phyloP scores from a whole-genome alignment of 1,140 invertebrate genomes.

The Aculops lycopersici region DNA sequence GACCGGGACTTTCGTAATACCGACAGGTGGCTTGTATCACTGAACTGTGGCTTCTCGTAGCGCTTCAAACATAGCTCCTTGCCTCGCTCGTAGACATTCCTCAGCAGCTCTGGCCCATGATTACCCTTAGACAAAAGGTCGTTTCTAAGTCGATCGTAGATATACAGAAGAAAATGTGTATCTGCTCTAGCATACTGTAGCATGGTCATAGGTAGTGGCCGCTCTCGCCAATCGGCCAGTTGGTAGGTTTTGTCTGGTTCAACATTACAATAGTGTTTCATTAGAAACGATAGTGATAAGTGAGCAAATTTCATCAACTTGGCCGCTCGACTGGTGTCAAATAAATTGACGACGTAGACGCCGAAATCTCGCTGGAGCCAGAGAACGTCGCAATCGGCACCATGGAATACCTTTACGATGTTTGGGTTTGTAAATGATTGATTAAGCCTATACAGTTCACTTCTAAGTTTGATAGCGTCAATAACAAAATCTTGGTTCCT shows the following conservation, averaged over 20 bases:
- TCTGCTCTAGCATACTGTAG: constrained; percentile 64
- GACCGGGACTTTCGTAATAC: constrained; percentile 42
- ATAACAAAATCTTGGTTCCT: constrained; percentile 52
- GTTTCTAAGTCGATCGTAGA: constrained; percentile 48
- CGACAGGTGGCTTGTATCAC: constrained; percentile 33
- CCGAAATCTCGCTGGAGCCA: constrained; percentile 89
- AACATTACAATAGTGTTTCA: constrained; percentile 42
- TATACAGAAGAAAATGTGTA: constrained; percentile 75
- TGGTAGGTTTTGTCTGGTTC: constrained; percentile 62
- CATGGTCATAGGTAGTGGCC: constrained; percentile 50
- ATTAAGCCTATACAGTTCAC: constrained; percentile 51
- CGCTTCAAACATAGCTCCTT: constrained; percentile 30
- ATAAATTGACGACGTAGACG: constrained; percentile 80
- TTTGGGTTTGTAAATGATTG: constrained; percentile 61
- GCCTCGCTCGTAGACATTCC: constrained; percentile 32
- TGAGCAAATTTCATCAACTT: constrained; percentile 33
- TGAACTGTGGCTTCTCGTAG: constrained; percentile 43
- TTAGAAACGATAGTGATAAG: constrained; percentile 39
- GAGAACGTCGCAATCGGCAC: constrained; percentile 48
- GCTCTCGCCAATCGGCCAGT: constrained; percentile 76
- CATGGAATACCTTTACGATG: constrained; percentile 80
- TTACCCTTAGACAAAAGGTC: constrained; percentile 36
- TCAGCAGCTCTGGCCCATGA: constrained; percentile 30
- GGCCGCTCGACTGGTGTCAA: constrained; percentile 71
- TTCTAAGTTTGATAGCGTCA: constrained; percentile 47